These are phyloP conservation scores for Rhopalosiphum nymphaeae DNA, from an alignment of 2,888 invertebrate species.

Conservation along the genomic window DNA sequence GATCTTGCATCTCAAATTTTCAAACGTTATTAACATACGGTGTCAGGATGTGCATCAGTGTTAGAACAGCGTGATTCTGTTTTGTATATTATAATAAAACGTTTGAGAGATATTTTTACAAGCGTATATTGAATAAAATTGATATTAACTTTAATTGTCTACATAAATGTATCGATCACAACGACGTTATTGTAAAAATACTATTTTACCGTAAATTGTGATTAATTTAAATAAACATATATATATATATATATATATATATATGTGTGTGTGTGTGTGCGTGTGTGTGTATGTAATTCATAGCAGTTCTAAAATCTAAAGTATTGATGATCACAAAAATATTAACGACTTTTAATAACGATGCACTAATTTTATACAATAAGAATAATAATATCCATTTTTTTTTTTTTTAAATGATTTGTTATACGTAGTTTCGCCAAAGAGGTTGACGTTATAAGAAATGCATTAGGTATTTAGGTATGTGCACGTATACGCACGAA, in stretches of 20 bases:
- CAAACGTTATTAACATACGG: neutral
- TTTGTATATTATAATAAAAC: neutral
- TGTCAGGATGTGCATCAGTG: neutral
- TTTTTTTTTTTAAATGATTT: neutral
- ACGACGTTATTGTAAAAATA: neutral
- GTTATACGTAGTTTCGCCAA: neutral
- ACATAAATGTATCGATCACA: neutral
- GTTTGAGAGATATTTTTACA: neutral
- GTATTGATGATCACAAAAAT: neutral
- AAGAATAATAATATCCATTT: neutral
- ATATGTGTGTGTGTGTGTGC: too few relatives aligned
- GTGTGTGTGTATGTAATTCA: neutral
- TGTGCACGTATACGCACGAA: neutral
- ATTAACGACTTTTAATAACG: neutral
- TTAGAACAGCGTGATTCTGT: neutral
- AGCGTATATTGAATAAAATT: neutral
- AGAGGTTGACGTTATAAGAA: neutral
- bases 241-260: too few relatives aligned
- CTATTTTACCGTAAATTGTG: neutral
- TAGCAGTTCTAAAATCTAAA: neutral
- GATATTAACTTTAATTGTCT: neutral
- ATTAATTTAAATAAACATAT: neutral
- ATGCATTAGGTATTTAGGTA: too few relatives aligned
- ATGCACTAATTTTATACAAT: neutral
- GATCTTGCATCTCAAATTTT: neutral